A percentile compares a stretch with the other conserved stretches of the same genome.
Conservation (phyloP, 2,888 invertebrate genomes). For the Hecatera dysodea region DNA sequence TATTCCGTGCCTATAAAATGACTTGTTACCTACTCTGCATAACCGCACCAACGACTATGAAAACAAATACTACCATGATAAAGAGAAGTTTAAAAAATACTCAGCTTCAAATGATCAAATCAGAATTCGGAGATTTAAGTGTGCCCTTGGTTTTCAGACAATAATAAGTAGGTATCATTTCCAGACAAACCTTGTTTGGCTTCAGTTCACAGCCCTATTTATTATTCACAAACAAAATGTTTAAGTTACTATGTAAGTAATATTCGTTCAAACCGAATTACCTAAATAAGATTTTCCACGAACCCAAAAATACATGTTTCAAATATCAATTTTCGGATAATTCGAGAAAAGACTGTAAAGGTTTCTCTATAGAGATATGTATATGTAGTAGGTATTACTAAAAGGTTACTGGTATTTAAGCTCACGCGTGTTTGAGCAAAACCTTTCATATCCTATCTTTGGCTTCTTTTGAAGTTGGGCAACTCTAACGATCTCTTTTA, state of each 20-base stretch:
- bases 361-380: background rate
- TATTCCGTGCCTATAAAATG: too few relatives aligned
- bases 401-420: constrained; percentile 37
- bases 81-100: too few relatives aligned
- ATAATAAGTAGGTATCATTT: constrained; percentile 1
- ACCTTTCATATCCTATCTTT: constrained; percentile 11
- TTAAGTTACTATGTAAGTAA: background rate
- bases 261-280: background rate
- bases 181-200: background rate
- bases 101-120: too few relatives aligned
- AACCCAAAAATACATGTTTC: constrained; percentile 8
- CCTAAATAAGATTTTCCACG: background rate
- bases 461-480: background rate
- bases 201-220: constrained; percentile 7
- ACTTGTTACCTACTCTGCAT: too few relatives aligned
- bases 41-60: too few relatives aligned
- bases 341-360: constrained; percentile 5
- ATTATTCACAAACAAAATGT: constrained; percentile 10
- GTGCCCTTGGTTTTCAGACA: background rate
- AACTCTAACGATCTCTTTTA: background rate
- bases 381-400: constrained; percentile 5
- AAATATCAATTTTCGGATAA: background rate
- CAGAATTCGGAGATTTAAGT: too few relatives aligned
- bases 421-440: constrained; percentile 3
- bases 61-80: too few relatives aligned